These are phyloP conservation scores for Triplophysa siluroides DNA, from an alignment of 2,113 vertebrate genomes.

Conservation along the genomic window DNA sequence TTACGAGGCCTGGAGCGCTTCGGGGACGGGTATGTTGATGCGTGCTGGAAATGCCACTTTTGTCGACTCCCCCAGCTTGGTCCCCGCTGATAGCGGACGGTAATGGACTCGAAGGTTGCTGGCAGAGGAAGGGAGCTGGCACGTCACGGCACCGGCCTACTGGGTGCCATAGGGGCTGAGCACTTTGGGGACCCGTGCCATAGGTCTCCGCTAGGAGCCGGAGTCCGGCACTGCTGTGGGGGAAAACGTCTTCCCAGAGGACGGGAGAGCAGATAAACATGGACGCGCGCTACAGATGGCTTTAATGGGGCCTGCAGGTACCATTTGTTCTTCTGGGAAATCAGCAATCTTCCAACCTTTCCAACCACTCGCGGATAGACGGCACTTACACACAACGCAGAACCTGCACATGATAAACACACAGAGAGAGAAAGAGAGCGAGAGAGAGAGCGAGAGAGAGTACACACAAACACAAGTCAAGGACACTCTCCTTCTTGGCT, in stretches of 20 bases:
- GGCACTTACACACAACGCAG: constrained; percentile 45
- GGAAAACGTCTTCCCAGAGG: constrained; percentile 49
- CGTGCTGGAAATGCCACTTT: constrained; percentile 88
- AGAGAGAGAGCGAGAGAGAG: constrained; percentile 10
- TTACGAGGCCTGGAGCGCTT: constrained; percentile 89
- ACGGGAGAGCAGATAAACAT: constrained; percentile 57
- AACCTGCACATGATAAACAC: constrained; percentile 48
- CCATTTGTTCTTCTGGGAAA: constrained; percentile 65
- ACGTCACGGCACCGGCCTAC: constrained; percentile 43
- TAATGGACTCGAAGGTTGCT: constrained; percentile 72
- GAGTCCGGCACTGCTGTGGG: constrained; percentile 45
- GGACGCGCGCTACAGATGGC: constrained; percentile 69
- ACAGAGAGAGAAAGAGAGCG: constrained; percentile 3
- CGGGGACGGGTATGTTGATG: constrained; percentile 85
- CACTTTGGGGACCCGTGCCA: constrained; percentile 47
- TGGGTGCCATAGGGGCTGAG: constrained; percentile 43
- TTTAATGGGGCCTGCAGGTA: constrained; percentile 69
- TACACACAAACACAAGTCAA: constrained; percentile 25
- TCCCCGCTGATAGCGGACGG: constrained; percentile 76
- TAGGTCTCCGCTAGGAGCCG: constrained; percentile 50
- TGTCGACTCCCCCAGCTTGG: constrained; percentile 73
- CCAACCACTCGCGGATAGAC: constrained; percentile 54
- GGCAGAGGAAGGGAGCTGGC: constrained; percentile 57
- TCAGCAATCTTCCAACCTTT: constrained; percentile 65
- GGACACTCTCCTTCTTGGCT: constrained; percentile 41